Evolutionary conservation across 92 coral and sea anemone genomes (phyloP), one percentile per base, ranked within the genome.

Genomic region (Zoanthus sociatus): DNA sequence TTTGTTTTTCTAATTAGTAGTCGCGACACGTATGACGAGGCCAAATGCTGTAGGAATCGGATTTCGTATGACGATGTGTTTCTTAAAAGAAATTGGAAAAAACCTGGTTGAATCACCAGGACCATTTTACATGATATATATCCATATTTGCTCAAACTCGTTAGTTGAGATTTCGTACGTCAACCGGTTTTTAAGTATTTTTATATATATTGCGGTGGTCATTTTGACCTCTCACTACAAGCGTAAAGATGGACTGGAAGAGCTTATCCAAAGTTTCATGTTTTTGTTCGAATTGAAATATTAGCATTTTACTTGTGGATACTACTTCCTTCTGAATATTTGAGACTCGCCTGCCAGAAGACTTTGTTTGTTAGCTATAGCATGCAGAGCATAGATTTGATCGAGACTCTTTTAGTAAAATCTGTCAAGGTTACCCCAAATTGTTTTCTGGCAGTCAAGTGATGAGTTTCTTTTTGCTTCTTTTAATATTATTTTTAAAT

Each of bases 401-500:
- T 32, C 78, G 46, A 16, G 78, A 74, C n/a, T n/a, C n/a, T n/a
- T n/a, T n/a, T n/a, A n/a, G n/a, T n/a, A n/a, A n/a, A n/a, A n/a
- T n/a, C n/a, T n/a, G 78, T 17, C 26, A 44, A 17, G 45, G 45
- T 54, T 47, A 73, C 54, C 78, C 78, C n/a, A 55, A 73, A 73
- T 47, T 73, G 78, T 73, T 73, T 30, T 26, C 56, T 14, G 58
- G 17, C 26, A 73, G 78, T 73, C 78, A 16, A 11, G 12, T 30
- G 78, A 55, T 73, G 17, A 73, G 56, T 73, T 17, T 45, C 45
- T 73, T 73, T n/a, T n/a, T n/a, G n/a, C n/a, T n/a, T n/a, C n/a
- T n/a, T n/a, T n/a, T n/a, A n/a, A n/a, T n/a, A n/a, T n/a, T n/a
- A n/a, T n/a, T n/a, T n/a, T n/a, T n/a, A n/a, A n/a, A n/a, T n/a